Evolutionary conservation across 2,888 invertebrate species (phyloP), one percentile per base, ranked within the genome.

Genomic region (Sinotaia quadrata): DNA sequence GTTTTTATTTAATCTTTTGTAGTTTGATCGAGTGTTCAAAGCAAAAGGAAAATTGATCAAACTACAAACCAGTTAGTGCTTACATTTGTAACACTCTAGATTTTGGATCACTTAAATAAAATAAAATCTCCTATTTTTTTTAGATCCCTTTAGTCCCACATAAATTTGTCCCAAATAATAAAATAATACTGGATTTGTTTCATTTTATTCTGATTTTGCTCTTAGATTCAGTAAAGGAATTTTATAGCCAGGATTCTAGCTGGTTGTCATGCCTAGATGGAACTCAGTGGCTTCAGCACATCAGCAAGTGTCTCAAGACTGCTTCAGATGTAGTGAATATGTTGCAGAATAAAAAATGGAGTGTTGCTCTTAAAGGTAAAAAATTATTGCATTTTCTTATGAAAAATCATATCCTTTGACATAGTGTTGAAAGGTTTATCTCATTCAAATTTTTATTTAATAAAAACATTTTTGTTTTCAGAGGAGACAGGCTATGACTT

Each of bases 401-500:
- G 10, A 10, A 15, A n/a, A 24, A 10, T 52, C 15, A 15, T 52
- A 18, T 52, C 24, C 24, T 52, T 52, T n/a, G n/a, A n/a, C n/a
- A n/a, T n/a, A n/a, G n/a, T n/a, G n/a, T n/a, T n/a, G n/a, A n/a
- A n/a, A n/a, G n/a, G n/a, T n/a, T n/a, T n/a, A n/a, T n/a, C n/a
- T n/a, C n/a, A n/a, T n/a, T n/a, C n/a, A n/a, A n/a, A n/a, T n/a
- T n/a, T n/a, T n/a, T n/a, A n/a, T n/a, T n/a, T n/a, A n/a, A n/a
- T n/a, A n/a, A n/a, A n/a, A n/a, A n/a, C n/a, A 56, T 69, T 67
- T 61, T 31, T 59, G 59, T 69, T 74, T 76, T 27, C 88, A 89
- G 92, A 94, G 92, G 93, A 82, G 63, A 94, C 94, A 82, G 95
- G 95, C 2, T 92, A 95, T 76, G 98, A 98, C 89, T 91, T 95